Evolutionary conservation across 1,140 invertebrate species (phyloP).

Genomic region (Cotesia glomerata): DNA sequence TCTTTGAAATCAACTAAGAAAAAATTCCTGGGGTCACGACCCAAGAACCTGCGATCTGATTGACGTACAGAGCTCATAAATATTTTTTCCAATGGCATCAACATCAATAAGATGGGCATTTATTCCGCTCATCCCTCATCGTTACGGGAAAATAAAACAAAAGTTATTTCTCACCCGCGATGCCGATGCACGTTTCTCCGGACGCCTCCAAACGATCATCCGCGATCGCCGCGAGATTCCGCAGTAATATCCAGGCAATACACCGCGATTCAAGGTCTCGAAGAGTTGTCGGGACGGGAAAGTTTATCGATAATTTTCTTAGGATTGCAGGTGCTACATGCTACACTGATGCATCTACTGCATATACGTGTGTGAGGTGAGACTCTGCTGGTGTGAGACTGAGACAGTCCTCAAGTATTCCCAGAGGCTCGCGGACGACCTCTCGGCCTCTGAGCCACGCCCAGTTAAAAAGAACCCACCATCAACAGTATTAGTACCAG

Average conservation of each 20-base stretch:
- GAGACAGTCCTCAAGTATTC: slow-evolving; percentile 12
- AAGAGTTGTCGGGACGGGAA: background rate
- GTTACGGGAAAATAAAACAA: too few species aligned
- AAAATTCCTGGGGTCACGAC: too few species aligned
- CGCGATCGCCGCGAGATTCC: background rate
- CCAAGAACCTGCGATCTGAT: too few species aligned
- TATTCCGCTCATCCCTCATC: too few species aligned
- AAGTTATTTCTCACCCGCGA: too few species aligned
- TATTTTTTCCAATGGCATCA: too few species aligned
- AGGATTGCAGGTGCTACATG: slow-evolving; percentile 1
- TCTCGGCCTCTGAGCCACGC: slow-evolving; percentile 16
- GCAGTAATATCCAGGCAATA: background rate
- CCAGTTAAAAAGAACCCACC: slow-evolving; percentile 9
- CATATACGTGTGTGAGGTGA: background rate
- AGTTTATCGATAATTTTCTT: slow-evolving; percentile 17
- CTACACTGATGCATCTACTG: too few species aligned
- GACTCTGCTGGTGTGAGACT: background rate
- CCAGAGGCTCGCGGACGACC: slow-evolving; percentile 12
- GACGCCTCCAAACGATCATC: slow-evolving; percentile 41
- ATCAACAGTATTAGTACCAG: background rate
- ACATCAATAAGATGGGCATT: too few species aligned
- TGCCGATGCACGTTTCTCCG: too few species aligned
- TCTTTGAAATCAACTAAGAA: too few species aligned
- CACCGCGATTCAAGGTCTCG: background rate
- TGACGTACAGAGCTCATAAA: too few species aligned